Evolutionary conservation across 2,888 invertebrate genomes (phyloP).

Genomic region (Coelopa pilipes): DNA sequence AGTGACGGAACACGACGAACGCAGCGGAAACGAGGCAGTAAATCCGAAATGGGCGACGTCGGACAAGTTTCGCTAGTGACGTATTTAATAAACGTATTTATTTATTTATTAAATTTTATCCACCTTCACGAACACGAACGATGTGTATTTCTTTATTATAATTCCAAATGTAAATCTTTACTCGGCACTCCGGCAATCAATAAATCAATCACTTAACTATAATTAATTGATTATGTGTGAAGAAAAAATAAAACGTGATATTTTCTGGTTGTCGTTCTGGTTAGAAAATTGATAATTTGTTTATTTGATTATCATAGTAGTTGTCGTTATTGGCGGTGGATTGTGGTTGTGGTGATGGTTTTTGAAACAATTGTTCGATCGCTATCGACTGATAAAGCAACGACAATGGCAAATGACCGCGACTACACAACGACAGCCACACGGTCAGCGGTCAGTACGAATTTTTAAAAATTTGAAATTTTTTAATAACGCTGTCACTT

Average conservation of each 20-base stretch:
- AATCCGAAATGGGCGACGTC: slow-evolving; percentile 13
- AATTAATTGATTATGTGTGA: not conserved
- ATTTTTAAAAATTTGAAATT: not conserved
- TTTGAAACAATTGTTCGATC: slow-evolving; percentile 37
- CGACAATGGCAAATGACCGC: slow-evolving; percentile 14
- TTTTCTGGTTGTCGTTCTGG: not conserved
- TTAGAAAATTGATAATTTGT: slow-evolving; percentile 7
- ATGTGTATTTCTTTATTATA: too few relatives aligned
- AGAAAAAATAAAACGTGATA: not conserved
- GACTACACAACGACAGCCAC: slow-evolving; percentile 16
- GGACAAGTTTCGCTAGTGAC: not conserved
- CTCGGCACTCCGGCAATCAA: not conserved
- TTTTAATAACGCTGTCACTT: not conserved
- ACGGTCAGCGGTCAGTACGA: slow-evolving; percentile 27
- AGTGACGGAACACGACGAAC: not conserved
- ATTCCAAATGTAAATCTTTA: not conserved
- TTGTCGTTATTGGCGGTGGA: too few relatives aligned
- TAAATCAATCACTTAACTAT: not conserved
- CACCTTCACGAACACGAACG: too few relatives aligned
- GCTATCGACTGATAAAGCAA: slow-evolving; percentile 32
- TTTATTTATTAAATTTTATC: too few relatives aligned
- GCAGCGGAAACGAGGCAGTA: slow-evolving; percentile 6
- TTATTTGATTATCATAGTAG: slow-evolving; percentile 20
- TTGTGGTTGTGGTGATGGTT: slow-evolving; percentile 41
- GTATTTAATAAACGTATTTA: too few relatives aligned